These are phyloP conservation scores for Pseudanteris insignis DNA, from an alignment of 2,888 invertebrate genomes.

Conservation along the genomic window DNA sequence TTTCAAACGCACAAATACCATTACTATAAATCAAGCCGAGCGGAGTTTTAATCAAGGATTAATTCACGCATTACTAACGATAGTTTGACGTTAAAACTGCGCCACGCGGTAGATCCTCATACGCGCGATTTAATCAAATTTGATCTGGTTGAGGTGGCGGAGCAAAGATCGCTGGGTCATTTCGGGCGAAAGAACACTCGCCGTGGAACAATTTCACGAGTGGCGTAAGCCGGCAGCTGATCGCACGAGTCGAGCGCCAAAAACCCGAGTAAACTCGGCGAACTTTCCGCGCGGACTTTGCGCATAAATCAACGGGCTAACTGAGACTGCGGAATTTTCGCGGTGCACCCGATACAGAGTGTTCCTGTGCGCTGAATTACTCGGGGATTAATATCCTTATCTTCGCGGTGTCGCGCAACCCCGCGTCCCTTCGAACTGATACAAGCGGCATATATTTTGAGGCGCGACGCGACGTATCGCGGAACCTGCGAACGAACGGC, in stretches of 20 bases:
- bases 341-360: conserved; percentile 47
- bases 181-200: conserved; percentile 36
- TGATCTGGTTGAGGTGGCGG: conserved; percentile 27
- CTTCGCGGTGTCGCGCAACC: conserved; percentile 40
- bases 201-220: conserved; percentile 42
- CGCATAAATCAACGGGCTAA: conserved; percentile 53
- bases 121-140: conserved; percentile 39
- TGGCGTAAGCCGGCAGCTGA: conserved; percentile 28
- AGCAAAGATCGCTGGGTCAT: conserved; percentile 21
- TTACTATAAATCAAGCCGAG: no score
- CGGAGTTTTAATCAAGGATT: no score
- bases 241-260: conserved; percentile 53
- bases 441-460: conserved; percentile 19
- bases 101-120: conserved; percentile 20
- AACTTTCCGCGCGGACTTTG: conserved; percentile 54
- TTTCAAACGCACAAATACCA: no score
- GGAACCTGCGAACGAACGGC: conserved; percentile 12
- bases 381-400: conserved; percentile 58
- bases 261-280: conserved; percentile 54
- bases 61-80: conserved; percentile 21
- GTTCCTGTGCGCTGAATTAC: conserved; percentile 48
- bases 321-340: conserved; percentile 48
- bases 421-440: conserved; percentile 19
- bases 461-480: conserved; percentile 12
- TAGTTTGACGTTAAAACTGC: conserved; percentile 23